Evolutionary conservation across 2,113 vertebrate genomes (phyloP), one percentile per base, ranked within the genome.

Genomic region (Nyctibius bracteatus): DNA sequence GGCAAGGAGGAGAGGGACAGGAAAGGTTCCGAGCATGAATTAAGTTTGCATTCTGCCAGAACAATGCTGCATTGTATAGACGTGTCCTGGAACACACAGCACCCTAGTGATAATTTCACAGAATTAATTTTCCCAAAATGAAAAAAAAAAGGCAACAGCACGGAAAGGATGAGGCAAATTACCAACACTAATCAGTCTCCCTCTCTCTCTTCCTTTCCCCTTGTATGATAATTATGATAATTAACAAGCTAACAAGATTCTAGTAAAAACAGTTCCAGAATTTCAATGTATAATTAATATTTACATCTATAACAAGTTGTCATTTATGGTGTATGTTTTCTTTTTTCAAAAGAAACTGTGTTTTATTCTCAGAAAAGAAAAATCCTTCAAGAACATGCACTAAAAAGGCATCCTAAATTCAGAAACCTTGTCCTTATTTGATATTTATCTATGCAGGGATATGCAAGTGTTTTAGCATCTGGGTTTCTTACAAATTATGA

Each of bases 251-350:
- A 96, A 96, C 95, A 90, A 96, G 95, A 96, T 95, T 91, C 92
- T 92, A 94, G 96, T 96, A 97, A 95, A 97, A 97, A 96, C 97
- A 94, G 95, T 96, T 96, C 91, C 96, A 97, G 95, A 94, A 97
- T 96, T 95, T 97, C 95, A 94, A 96, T 95, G 92, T 96, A 95
- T 97, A 97, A 96, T 97, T 97, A 97, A 97, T 97, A 96, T 97
- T 97, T 97, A 97, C 95, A 80, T 96, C 94, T 86, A 95, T 97
- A 96, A 90, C 96, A 96, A 92, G 95, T 95, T 96, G 96, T 93
- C 97, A 94, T 89, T 95, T 97, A 94, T 86, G 68, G 86, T 73
- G 84, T 63, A 80, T 83, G 85, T 88, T 95, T 87, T 89, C 63
- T 81, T 88, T 78, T 95, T 95, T 81, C 68, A 94, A 89, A 93